Percentiles rank a stretch among this genome's conserved stretches.
Conservation (phyloP, 2,797 vertebrate genomes). For the Poecilia wingei region DNA sequence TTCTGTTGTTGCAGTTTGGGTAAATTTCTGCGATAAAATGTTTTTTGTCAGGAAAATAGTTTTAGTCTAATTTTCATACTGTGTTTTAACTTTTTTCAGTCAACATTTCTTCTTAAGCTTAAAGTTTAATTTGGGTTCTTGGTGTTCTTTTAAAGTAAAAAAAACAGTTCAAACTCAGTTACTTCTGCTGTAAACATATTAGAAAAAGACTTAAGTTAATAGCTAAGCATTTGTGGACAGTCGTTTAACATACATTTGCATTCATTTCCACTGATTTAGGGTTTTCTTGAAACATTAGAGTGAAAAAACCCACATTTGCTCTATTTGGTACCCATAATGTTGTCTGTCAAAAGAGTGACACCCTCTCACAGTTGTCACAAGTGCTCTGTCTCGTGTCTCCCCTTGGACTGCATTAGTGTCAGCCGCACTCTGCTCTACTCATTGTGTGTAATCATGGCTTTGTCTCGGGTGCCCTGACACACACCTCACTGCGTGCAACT, state of each 20-base stretch:
- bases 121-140: background rate
- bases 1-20: background rate
- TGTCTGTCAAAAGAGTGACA: constrained; percentile 67
- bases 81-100: background rate
- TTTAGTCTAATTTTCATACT: background rate
- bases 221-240: background rate
- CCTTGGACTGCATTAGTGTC: constrained; percentile 80
- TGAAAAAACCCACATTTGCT: constrained; percentile 7
- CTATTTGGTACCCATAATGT: constrained; percentile 63
- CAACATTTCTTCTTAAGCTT: background rate
- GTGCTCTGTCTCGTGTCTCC: constrained; percentile 76
- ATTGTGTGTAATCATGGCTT: constrained; percentile 81
- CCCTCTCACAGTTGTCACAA: constrained; percentile 80
- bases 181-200: background rate
- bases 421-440: constrained; percentile 68
- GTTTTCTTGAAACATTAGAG: background rate
- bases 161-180: background rate
- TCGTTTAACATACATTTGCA: background rate
- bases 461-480: constrained; percentile 78
- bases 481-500: constrained; percentile 81
- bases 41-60: background rate
- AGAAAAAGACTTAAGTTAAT: background rate
- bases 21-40: background rate
- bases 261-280: background rate
- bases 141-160: background rate